These are phyloP conservation scores for Oreocharis arfaki DNA, from an alignment of 2,113 vertebrate genomes.

Conservation along the genomic window DNA sequence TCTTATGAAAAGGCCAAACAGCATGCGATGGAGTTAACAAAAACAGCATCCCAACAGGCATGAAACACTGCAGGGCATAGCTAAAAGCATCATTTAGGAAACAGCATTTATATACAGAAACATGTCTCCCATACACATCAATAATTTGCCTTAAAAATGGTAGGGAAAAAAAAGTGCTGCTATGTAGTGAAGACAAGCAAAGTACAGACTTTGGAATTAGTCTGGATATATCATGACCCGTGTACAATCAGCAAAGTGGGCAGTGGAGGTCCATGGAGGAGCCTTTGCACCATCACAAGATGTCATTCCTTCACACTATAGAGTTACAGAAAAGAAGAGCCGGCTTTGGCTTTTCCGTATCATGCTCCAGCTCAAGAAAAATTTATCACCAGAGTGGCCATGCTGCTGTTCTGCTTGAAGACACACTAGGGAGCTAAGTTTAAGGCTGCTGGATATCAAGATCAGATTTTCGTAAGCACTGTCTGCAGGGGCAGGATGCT, in stretches of 20 bases:
- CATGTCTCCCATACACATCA: not conserved
- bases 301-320: not conserved
- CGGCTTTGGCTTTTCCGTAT: not conserved
- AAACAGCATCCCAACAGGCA: not conserved
- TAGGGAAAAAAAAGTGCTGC: not conserved
- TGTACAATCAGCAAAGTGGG: not conserved
- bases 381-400: not conserved
- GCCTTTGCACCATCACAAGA: not conserved
- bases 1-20: not conserved
- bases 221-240: not conserved
- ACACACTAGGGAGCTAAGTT: not conserved
- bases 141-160: not conserved
- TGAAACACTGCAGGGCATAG: not conserved
- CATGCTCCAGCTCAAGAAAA: not conserved
- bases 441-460: not conserved
- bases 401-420: not conserved
- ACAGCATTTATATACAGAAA: not conserved
- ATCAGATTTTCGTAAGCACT: not conserved
- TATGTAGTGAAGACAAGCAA: not conserved
- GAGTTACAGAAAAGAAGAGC: not conserved
- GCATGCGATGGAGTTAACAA: not conserved
- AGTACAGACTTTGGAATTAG: not conserved
- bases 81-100: not conserved
- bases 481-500: not conserved
- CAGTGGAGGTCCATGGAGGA: fast-evolving